Conservation (phyloP, 2,113 vertebrate species). For the Brienomyrus longianalis region DNA sequence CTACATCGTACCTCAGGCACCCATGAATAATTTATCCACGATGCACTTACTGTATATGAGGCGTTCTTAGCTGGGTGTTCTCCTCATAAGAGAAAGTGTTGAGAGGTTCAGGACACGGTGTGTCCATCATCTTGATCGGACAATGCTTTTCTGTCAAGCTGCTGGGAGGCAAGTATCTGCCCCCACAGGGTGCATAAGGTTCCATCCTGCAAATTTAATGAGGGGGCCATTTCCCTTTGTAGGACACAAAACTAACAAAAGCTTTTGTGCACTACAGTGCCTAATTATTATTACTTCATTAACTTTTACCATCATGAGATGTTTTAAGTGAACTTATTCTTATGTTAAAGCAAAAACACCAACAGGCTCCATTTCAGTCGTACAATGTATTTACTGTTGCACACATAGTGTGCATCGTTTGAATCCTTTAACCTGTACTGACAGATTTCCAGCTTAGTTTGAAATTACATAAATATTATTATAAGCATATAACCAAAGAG, state of each 20-base stretch:
- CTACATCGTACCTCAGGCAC: conserved; percentile 10
- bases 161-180: conserved; percentile 9
- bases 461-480: background rate
- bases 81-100: conserved; percentile 28
- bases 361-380: background rate
- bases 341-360: background rate
- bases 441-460: background rate
- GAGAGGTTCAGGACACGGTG: conserved; percentile 24
- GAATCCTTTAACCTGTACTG: background rate
- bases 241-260: background rate
- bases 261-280: background rate
- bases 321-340: background rate
- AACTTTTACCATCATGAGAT: background rate
- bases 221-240: background rate
- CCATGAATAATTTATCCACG: conserved; percentile 37
- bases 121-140: background rate
- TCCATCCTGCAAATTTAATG: conserved; percentile 40
- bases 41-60: conserved; percentile 13
- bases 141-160: conserved; percentile 15
- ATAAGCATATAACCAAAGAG: background rate
- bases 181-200: conserved; percentile 26
- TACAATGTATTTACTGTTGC: background rate
- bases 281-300: background rate
- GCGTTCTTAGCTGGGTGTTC: conserved; percentile 9
- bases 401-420: background rate